Evolutionary conservation across 1,140 invertebrate genomes (phyloP).

Genomic region (Wasmannia auropunctata): DNA sequence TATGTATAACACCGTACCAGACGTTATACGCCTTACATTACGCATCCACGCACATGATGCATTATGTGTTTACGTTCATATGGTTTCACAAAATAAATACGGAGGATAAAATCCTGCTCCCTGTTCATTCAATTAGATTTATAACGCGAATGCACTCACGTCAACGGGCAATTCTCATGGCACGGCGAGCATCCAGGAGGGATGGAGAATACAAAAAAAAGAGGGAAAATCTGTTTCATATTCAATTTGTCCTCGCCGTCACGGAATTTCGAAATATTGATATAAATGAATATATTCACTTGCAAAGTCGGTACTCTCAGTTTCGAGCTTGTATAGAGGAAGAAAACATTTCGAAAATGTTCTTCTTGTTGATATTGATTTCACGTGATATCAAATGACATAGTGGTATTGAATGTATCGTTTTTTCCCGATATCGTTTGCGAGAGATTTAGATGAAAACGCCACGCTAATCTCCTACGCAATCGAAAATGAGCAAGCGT

Average conservation of each 20-base stretch:
- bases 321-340: background rate
- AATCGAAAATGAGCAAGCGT: background rate
- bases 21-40: background rate
- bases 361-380: slow-evolving; percentile 3
- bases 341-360: background rate
- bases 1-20: background rate
- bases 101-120: background rate
- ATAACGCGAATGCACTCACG: background rate
- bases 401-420: background rate
- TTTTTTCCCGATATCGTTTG: background rate
- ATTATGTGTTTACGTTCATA: background rate
- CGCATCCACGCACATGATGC: too few species aligned
- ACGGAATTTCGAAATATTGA: slow-evolving; percentile 11
- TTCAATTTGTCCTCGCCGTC: background rate
- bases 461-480: background rate
- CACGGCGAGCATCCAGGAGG: background rate
- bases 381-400: slow-evolving; percentile 8
- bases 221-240: background rate
- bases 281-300: slow-evolving; percentile 16
- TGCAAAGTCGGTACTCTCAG: background rate
- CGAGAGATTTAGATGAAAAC: slow-evolving; percentile 17
- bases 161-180: slow-evolving; percentile 1
- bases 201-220: background rate
- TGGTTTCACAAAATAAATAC: slow-evolving; percentile 17
- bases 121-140: slow-evolving; percentile 23